Base-by-base conservation (phyloP, 2,113 vertebrate genomes). In the Anas platyrhynchos region DNA sequence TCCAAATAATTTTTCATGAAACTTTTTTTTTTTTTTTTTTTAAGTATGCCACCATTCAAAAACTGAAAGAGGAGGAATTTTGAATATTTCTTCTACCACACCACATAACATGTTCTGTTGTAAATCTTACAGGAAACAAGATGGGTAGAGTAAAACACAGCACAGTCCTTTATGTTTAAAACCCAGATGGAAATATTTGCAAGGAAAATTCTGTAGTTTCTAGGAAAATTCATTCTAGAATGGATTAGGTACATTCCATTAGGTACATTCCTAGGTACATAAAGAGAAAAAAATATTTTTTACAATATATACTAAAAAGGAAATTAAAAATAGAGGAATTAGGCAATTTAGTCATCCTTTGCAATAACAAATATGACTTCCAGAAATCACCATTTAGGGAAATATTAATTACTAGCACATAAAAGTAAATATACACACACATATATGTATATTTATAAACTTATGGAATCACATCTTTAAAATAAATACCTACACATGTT, bases 291-390 rank as follows among this genome's bases (percentile, higher is more conserved):
- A 4, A 0, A 4, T 20, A 15, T 62, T 85, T 46, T 65, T 44
- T 43, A 6, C 3, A 44, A 0, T 21, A 36, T 5, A 3, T 34
- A 15, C 1, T 26, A 34, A 75, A 82, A n/a, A 0, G 5, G 8
- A 62, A 8, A 38, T 11, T 29, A 29, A 55, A 75, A 66, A 31
- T 41, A 50, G 2, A 83, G 21, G 83, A 88, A 72, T 65, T 48
- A 83, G 6, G 29, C 11, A 59, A 67, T 67, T 75, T 79, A 59
- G 7, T 27, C 79, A 68, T 25, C 13, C 1, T 63, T 52, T 25
- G 6, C 29, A 56, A 50, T 88, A 67, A 54, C 20, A 67, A 43
- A 67, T 29, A 59, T 18, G 4, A 68, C 83, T 88, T 88, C 22
- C 80, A 76, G 62, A 55, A 88, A n/a, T 4, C 4, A 50, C 43